Percentiles rank a stretch among this genome's conserved stretches.
Conservation (phyloP, 2,113 vertebrate genomes). For the Eupsittula cactorum region DNA sequence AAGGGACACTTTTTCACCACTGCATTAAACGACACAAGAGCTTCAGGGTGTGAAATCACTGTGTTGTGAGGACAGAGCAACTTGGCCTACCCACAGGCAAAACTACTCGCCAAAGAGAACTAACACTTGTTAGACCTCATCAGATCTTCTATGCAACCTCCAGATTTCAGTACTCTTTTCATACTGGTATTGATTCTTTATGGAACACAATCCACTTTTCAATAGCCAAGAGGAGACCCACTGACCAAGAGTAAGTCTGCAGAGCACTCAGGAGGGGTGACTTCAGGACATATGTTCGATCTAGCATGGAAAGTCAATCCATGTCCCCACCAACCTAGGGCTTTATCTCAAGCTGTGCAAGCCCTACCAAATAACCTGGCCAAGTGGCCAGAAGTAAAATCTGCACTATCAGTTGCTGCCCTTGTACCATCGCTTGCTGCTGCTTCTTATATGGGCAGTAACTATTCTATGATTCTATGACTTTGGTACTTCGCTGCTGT, state of each 20-base stretch:
- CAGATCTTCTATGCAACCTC: rapidly evolving
- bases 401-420: background rate
- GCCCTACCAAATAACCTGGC: background rate
- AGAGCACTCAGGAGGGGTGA: background rate
- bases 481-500: rapidly evolving
- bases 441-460: background rate
- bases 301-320: background rate
- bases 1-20: background rate
- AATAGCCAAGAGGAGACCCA: background rate
- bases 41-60: background rate
- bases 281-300: background rate
- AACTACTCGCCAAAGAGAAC: background rate
- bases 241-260: background rate
- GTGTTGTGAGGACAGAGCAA: background rate
- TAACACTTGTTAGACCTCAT: background rate
- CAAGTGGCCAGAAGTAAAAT: background rate
- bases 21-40: background rate
- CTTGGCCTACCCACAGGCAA: background rate
- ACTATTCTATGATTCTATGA: too few relatives aligned
- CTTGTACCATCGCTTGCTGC: rapidly evolving
- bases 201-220: background rate
- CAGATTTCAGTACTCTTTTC: background rate
- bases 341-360: background rate
- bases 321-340: rapidly evolving
- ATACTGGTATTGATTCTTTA: too few relatives aligned